phyloP scores from a whole-genome alignment of 1,140 invertebrate genomes.

The Oreohelix idahoensis region DNA sequence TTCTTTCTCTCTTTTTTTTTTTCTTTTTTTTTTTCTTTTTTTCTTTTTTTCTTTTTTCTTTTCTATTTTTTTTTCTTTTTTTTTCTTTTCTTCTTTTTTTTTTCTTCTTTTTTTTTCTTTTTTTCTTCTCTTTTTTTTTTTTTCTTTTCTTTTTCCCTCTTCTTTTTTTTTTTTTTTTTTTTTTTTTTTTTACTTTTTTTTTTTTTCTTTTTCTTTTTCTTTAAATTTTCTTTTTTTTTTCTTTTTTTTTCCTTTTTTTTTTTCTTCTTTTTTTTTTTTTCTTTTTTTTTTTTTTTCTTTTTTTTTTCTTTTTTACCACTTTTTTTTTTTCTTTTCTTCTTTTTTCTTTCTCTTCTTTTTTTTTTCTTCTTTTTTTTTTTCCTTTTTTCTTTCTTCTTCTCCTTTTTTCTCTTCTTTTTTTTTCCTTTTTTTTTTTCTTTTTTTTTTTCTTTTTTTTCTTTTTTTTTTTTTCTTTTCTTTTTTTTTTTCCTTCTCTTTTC shows the following conservation, averaged over 20 bases:
- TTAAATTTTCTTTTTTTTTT: neutral
- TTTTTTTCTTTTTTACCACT: neutral
- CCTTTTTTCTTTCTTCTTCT: neutral
- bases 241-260: neutral
- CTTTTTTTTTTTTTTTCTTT: neutral
- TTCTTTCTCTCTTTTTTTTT: neutral
- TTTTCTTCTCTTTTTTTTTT: neutral
- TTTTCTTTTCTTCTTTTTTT: neutral
- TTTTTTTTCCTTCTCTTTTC: neutral
- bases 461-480: neutral
- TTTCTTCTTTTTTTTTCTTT: neutral
- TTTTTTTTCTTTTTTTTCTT: neutral
- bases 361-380: neutral
- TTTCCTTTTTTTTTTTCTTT: neutral
- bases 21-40: neutral
- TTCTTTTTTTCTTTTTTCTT: neutral
- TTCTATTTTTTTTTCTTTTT: too few species aligned
- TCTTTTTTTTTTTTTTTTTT: neutral
- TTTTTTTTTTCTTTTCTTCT: neutral
- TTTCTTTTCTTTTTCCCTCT: neutral
- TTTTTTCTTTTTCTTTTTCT: neutral
- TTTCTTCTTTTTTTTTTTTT: neutral
- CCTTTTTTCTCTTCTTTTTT: neutral
- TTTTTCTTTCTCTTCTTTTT: neutral
- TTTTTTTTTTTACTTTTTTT: neutral